Evolutionary conservation across 1,140 invertebrate species (phyloP), one percentile per base, ranked within the genome.

Genomic region (Anadara kagoshimensis): DNA sequence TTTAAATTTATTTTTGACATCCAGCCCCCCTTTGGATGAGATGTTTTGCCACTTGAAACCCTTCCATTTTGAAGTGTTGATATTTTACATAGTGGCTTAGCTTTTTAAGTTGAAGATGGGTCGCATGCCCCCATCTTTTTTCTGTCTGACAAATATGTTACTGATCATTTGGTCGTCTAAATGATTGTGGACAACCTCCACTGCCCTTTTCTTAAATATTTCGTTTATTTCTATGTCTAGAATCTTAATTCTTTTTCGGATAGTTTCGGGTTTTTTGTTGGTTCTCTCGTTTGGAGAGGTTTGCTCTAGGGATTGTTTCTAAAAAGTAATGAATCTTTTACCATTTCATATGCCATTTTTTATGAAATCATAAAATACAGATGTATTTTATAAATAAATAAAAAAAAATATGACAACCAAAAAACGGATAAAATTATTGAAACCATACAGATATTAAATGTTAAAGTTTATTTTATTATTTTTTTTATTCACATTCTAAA

Each of bases 61-160:
- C 49, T 49, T 58, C 43, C 51, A 73, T 58, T 59, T 51, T 66
- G 70, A 73, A 64, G 24, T 73, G 44, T 22, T 65, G 16, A 47
- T 73, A 65, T 41, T 8, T 29, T 18, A 57, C 36, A 66, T n/a
- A 36, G 7, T 54, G n/a, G n/a, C 7, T 66, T 18, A 54, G 7
- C 8, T 64, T 36, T 57, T 67, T 14, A 67, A 53, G 7, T 67
- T 57, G 41, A 67, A 57, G 44, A 56, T 67, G 20, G 51, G 51
- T 26, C 22, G 14, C 22, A 49, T 24, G 22, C 43, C 65, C 65
- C 65, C 65, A 8, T 18, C 51, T 18, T n/a, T 18, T 14, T 51
- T 51, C 4, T 2, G 49, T 18, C 49, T 16, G 16, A 51, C 10
- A 22, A 51, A 51, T 51, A 51, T 18, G 2, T 16, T 1, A 22